Conservation (phyloP, 2,797 vertebrate genomes). For the Dipus sagitta region DNA sequence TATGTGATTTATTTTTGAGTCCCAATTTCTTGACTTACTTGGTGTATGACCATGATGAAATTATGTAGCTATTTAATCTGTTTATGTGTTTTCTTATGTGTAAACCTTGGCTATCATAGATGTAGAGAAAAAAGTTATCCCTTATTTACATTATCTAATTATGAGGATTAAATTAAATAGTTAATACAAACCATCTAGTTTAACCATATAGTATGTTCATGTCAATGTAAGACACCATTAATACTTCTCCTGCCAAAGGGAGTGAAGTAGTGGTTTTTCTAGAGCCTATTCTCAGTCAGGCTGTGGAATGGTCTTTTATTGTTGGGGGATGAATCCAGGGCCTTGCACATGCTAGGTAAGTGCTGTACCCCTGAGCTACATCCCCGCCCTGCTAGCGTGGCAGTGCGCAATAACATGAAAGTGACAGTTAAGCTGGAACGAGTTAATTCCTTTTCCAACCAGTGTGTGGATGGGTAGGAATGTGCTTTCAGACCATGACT, state of each 20-base stretch:
- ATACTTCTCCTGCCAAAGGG: neutral
- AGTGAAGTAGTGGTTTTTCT: neutral
- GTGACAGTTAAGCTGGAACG: neutral
- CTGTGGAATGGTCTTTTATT: neutral
- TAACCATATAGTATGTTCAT: neutral
- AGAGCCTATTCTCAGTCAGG: neutral
- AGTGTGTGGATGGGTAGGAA: neutral
- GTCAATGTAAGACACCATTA: neutral
- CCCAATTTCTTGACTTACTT: neutral
- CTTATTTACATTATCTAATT: neutral
- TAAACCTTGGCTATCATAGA: neutral
- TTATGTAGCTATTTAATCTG: neutral
- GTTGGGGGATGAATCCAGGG: too few species aligned
- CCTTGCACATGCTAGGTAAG: too few species aligned
- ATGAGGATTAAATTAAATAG: neutral
- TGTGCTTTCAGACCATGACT: neutral
- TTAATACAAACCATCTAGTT: neutral
- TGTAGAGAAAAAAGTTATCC: neutral
- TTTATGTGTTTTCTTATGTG: neutral
- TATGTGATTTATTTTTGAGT: neutral
- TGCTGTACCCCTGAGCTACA: too few species aligned
- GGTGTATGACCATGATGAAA: neutral
- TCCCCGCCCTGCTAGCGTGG: neutral
- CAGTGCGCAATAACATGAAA: neutral
- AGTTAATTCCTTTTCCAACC: neutral